Conservation (phyloP, 2,113 vertebrate species). For the Gymnobelideus leadbeateri region DNA sequence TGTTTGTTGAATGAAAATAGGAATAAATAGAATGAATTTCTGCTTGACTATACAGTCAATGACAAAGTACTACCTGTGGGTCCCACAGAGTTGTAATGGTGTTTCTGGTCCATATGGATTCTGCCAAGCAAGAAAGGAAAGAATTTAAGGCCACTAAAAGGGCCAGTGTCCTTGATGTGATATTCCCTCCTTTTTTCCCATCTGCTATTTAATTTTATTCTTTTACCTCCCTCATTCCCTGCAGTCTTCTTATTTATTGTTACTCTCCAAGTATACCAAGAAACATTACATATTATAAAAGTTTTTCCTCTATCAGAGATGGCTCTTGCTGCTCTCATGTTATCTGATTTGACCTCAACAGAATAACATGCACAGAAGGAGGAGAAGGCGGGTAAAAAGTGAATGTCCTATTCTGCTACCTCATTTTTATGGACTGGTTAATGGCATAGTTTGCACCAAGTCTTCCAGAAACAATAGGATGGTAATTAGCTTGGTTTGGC, state of each 20-base stretch:
- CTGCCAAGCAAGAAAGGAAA: background rate
- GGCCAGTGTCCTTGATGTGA: background rate
- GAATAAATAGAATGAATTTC: background rate
- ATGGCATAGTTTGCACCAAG: slow-evolving; percentile 43
- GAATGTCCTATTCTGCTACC: background rate
- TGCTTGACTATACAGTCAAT: background rate
- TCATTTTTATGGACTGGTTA: slow-evolving; percentile 40
- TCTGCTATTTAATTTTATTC: background rate
- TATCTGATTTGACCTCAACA: slow-evolving; percentile 20
- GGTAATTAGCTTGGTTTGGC: slow-evolving; percentile 62
- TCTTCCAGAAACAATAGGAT: slow-evolving; percentile 61
- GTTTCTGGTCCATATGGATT: background rate
- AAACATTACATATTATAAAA: background rate
- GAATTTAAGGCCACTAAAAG: background rate
- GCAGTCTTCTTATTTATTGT: background rate
- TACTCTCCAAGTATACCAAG: background rate
- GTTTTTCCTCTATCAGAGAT: background rate
- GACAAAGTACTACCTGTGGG: background rate
- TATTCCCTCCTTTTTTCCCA: background rate
- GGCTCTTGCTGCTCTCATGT: background rate
- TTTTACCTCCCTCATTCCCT: background rate
- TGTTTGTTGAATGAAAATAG: background rate
- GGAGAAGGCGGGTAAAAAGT: slow-evolving; percentile 26
- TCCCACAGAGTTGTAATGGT: background rate
- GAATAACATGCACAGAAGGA: background rate